A percentile compares a stretch with the other conserved stretches of the same genome.
phyloP scores from a whole-genome alignment of 1,140 invertebrate species.

The Macrosteles quadrilineatus region DNA sequence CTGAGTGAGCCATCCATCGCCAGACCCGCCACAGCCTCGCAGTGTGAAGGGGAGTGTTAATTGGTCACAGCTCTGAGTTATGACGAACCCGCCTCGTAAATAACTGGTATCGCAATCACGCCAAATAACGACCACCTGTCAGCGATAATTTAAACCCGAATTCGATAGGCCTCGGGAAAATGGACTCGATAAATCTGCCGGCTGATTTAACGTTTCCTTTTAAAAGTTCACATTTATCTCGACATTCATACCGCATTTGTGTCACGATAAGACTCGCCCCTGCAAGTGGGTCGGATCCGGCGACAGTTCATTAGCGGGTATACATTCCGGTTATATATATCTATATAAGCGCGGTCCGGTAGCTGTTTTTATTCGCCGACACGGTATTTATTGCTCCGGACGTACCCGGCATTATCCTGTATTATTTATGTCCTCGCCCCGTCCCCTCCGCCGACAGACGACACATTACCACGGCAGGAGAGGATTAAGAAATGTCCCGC shows the following conservation, averaged over 20 bases:
- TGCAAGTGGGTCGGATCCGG: neutral
- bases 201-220: conserved; percentile 6
- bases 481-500: conserved; percentile 22
- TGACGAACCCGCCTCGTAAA: conserved; percentile 6
- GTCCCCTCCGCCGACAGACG: too few relatives aligned
- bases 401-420: conserved; percentile 3
- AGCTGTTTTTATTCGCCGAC: neutral
- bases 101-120: conserved; percentile 7
- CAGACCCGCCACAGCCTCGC: too few relatives aligned
- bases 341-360: neutral
- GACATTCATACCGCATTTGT: conserved; percentile 10
- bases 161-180: conserved; percentile 15
- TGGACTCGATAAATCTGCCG: neutral
- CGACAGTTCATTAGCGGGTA: neutral
- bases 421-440: neutral
- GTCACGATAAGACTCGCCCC: neutral
- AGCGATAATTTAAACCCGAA: neutral
- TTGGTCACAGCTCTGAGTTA: neutral
- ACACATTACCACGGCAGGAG: neutral
- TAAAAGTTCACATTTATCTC: neutral
- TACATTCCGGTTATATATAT: neutral
- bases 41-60: too few relatives aligned
- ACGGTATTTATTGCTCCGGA: conserved; percentile 20
- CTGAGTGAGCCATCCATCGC: too few relatives aligned
- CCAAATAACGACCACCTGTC: conserved; percentile 2